Conservation (phyloP, 1,140 invertebrate genomes). For the Spodoptera frugiperda region DNA sequence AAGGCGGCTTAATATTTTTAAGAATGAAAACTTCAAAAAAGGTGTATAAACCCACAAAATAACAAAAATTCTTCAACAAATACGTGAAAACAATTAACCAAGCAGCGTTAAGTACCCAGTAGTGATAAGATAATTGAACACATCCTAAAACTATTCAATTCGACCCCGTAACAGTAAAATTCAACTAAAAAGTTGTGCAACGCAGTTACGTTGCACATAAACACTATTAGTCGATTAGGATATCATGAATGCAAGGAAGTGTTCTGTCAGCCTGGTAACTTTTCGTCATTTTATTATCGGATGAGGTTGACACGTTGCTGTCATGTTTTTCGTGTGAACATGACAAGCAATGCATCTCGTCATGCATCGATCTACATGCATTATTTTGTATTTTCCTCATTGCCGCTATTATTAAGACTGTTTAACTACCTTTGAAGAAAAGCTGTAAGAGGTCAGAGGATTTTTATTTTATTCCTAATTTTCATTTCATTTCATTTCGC, state of each 20-base stretch:
- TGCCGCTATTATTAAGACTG: not conserved
- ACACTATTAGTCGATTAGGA: slow-evolving; percentile 43
- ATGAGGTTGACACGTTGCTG: slow-evolving; percentile 33
- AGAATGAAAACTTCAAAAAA: too few species aligned
- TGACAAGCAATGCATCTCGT: slow-evolving; percentile 39
- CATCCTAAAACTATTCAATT: not conserved
- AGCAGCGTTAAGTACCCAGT: not conserved
- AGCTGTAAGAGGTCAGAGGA: too few species aligned
- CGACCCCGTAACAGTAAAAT: not conserved
- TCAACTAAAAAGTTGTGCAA: slow-evolving; percentile 19
- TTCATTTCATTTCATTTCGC: too few species aligned
- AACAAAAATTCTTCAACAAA: too few species aligned
- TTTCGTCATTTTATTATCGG: slow-evolving; percentile 36
- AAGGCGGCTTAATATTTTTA: too few species aligned
- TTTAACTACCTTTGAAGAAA: not conserved
- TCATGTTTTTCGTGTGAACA: slow-evolving; percentile 41
- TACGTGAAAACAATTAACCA: not conserved
- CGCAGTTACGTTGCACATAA: not conserved
- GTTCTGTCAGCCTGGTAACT: slow-evolving; percentile 28
- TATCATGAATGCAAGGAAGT: slow-evolving; percentile 53
- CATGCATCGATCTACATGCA: slow-evolving; percentile 22
- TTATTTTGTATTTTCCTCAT: slow-evolving; percentile 20
- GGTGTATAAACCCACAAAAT: too few species aligned
- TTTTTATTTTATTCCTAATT: not conserved
- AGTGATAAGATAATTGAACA: not conserved